Evolutionary conservation across 2,797 vertebrate genomes (phyloP), one percentile per base, ranked within the genome.

Genomic region (Poeciliopsis infans): DNA sequence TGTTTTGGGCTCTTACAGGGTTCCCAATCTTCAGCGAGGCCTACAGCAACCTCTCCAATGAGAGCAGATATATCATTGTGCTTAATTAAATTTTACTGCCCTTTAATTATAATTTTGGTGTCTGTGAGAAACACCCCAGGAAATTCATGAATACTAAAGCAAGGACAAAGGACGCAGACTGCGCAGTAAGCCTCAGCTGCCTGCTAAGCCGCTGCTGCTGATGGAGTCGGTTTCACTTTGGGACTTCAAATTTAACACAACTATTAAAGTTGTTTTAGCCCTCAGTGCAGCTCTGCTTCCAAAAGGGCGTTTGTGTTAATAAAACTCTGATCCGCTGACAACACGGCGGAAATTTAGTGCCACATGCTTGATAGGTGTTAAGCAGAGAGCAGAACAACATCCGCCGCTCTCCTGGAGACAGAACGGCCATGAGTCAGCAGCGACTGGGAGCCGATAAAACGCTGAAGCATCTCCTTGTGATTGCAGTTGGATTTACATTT

Each of bases 121-220:
- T 83, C 70, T 81, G 75, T 77, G 76, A 79, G 84, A 87, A 53
- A 85, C 74, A 69, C n/a, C 81, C 59, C 81, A 81, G 72, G 72
- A 83, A 82, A 78, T 87, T 84, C 74, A 89, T 90, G 82, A 84
- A 89, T 85, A 70, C 76, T 68, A 77, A 83, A 92, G 73, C 33
- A 79, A 80, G 70, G 33, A 75, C 31, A 74, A 39, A 80, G 64
- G 25, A 81, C 76, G 71, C 51, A 76, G 77, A 68, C 72, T 51
- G 47, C 69, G 18, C 74, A 80, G 46, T 46, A 69, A 55, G 72
- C 45, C 33, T 39, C 16, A 11, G 68, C 43, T 1, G 33, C 64
- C 53, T 77, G 45, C 68, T 69, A 8, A 71, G 70, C 64, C 59
- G 23, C 36, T 39, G 53, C 77, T 76, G 46, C 76, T 76, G 39